These are phyloP conservation scores for Tenebrosternarchus preto DNA, from an alignment of 2,113 vertebrate genomes.

Conservation along the genomic window DNA sequence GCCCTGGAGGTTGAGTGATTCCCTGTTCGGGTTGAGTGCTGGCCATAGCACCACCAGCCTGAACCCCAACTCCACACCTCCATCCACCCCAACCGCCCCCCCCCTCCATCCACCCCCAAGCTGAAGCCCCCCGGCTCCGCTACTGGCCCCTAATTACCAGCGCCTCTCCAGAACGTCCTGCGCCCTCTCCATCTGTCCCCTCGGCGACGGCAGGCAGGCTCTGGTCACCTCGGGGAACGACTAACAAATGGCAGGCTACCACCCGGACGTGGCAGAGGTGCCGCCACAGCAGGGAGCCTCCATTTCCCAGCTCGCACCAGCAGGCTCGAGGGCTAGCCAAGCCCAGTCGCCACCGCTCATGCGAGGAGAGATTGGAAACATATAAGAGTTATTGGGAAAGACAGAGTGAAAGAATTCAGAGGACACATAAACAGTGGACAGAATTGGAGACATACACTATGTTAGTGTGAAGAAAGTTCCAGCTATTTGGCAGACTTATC, in stretches of 20 bases:
- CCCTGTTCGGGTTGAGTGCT: too few species aligned
- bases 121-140: slow-evolving; percentile 61
- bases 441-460: not conserved
- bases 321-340: slow-evolving; percentile 8
- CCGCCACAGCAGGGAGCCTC: slow-evolving; percentile 57
- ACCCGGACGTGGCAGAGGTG: slow-evolving; percentile 28
- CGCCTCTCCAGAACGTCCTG: slow-evolving; percentile 74
- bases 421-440: not conserved
- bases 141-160: slow-evolving; percentile 75
- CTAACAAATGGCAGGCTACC: slow-evolving; percentile 69
- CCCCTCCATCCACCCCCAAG: too few species aligned
- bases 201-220: slow-evolving; percentile 68
- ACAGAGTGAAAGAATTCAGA: not conserved
- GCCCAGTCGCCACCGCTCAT: slow-evolving; percentile 6
- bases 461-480: not conserved
- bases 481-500: too few species aligned
- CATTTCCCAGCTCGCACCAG: slow-evolving; percentile 37
- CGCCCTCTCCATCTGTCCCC: slow-evolving; percentile 79
- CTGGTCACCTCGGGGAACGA: slow-evolving; percentile 75
- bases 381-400: slow-evolving; percentile 4
- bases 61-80: slow-evolving; percentile 61
- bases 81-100: slow-evolving; percentile 56
- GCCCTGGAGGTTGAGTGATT: too few species aligned
- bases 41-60: slow-evolving; percentile 47
- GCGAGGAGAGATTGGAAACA: not conserved